These are phyloP conservation scores for Virgularia gustaviana DNA, from an alignment of 92 coral and sea anemone species.

Conservation along the genomic window DNA sequence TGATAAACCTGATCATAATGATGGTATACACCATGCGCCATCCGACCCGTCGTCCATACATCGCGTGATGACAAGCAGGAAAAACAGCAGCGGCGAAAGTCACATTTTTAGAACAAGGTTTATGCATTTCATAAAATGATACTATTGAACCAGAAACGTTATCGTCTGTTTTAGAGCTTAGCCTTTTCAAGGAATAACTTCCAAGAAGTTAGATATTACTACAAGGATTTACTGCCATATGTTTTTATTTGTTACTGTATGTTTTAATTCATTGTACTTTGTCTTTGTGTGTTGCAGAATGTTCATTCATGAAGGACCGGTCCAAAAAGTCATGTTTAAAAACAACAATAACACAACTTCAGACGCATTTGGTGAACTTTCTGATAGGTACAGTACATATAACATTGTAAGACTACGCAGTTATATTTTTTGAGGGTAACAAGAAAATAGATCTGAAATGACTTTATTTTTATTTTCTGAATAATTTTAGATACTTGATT, in stretches of 20 bases:
- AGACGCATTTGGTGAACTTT: constrained; percentile 14
- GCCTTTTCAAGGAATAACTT: too few species aligned
- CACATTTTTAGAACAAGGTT: constrained; percentile 34
- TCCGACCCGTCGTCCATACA: constrained; percentile 4
- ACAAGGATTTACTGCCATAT: too few species aligned
- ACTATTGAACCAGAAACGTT: too few species aligned
- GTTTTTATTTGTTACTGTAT: too few species aligned
- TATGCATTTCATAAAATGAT: too few species aligned
- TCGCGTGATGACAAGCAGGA: too few species aligned
- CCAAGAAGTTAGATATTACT: too few species aligned
- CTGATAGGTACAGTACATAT: constrained; percentile 14
- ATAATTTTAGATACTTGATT: constrained; percentile 72
- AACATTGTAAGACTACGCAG: background rate
- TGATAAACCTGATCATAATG: background rate
- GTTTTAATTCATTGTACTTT: background rate
- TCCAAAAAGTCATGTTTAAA: constrained; percentile 69
- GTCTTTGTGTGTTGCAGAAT: constrained; percentile 39
- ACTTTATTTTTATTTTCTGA: background rate
- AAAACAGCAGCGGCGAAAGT: too few species aligned
- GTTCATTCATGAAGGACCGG: constrained; percentile 77
- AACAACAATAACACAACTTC: background rate
- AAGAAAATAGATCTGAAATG: background rate
- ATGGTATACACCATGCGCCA: constrained; percentile 13
- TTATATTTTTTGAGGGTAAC: background rate
- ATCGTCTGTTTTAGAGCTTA: background rate